Evolutionary conservation across 1,140 invertebrate genomes (phyloP), one percentile per base, ranked within the genome.

Genomic region (Macrobrachium nipponense): DNA sequence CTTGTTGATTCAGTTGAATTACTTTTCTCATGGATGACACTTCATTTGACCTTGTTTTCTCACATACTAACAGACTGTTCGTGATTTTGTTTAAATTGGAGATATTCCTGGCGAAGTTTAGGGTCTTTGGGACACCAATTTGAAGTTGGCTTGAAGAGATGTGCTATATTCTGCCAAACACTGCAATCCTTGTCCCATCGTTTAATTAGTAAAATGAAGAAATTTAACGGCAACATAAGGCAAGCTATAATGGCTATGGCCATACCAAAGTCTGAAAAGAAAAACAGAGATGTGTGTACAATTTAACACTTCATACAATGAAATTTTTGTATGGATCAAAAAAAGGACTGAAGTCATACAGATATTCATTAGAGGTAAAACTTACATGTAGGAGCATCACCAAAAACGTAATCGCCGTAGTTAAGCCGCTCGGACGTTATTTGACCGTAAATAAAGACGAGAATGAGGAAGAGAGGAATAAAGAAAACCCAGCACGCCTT

Each of bases 401-500:
- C 79, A 64, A 86, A 89, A 43, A 78, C 70, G 61, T 87, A 86
- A 15, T 36, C n/a, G 7, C 88, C 87, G 60, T 87, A 87, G 15
- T n/a, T 44, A n/a, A 89, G 78, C 5, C 78, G 68, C 60, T 86
- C 62, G 7, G 27, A 20, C 8, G 18, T 62, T 10, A 85, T 75
- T 20, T 95, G 91, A 0, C 93, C 94, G 90, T 95, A 95, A 2
- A 94, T 89, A 80, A 95, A 94, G 43, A 96, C 94, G 0, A 93
- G 91, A n/a, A 94, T 91, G 89, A 97, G 93, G 87, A 95, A 93
- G 0, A 94, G 89, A 0, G 89, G 96, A 12, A 95, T 95, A 20
- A 97, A 91, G 79, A 96, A 89, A 43, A 94, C 94, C 96, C 96
- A 97, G 86, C 95, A 96, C 18, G 95, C 90, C 77, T 94, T 93